A percentile compares a stretch with the other conserved stretches of the same genome.
Evolutionary conservation across 2,113 vertebrate species (phyloP).

Genomic region (Rhinolophus ferrumequinum): DNA sequence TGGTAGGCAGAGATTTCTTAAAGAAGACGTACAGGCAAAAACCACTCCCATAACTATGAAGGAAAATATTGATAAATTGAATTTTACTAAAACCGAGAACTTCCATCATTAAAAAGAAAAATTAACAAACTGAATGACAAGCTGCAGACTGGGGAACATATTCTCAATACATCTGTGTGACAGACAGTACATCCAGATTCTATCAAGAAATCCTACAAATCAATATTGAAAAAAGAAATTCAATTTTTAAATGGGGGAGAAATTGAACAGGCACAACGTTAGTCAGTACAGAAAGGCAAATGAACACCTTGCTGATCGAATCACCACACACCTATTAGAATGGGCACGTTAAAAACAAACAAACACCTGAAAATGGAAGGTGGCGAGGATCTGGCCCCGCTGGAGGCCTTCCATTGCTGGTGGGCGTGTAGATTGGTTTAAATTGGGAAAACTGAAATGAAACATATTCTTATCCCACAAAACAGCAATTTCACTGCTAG

Average conservation of each 20-base stretch:
- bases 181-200: background rate
- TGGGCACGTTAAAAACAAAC: background rate
- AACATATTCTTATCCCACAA: background rate
- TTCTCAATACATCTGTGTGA: rapidly evolving
- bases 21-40: background rate
- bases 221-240: background rate
- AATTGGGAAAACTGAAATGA: background rate
- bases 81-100: background rate
- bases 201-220: background rate
- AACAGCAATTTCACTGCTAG: background rate
- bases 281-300: background rate
- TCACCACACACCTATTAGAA: too few relatives aligned
- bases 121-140: background rate
- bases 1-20: background rate
- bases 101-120: background rate
- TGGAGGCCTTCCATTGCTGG: background rate
- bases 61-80: background rate
- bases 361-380: too few relatives aligned
- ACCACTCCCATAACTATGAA: background rate
- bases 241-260: background rate
- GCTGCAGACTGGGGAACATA: background rate
- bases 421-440: background rate
- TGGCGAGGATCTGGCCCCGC: rapidly evolving
- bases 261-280: too few relatives aligned
- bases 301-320: background rate